Evolutionary conservation across 2,797 vertebrate species (phyloP).

Genomic region (Chaenodraco wilsoni): DNA sequence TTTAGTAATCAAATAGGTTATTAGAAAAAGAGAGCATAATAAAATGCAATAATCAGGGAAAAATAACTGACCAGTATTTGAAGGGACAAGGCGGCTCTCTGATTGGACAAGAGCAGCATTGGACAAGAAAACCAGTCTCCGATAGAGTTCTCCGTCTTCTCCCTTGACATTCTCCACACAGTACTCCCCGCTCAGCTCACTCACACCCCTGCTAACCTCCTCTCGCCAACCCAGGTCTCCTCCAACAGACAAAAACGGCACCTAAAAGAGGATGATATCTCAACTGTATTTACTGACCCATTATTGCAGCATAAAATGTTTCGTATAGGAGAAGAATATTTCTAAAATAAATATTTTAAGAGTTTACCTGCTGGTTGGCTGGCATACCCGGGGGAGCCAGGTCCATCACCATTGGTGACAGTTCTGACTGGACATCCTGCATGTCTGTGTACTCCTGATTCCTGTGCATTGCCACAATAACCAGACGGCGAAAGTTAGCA

Average conservation of each 20-base stretch:
- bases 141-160: conserved; percentile 87
- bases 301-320: background rate
- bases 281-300: background rate
- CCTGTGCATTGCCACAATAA: conserved; percentile 92
- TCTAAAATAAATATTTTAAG: background rate
- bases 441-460: conserved; percentile 92
- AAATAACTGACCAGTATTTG: conserved; percentile 57
- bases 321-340: background rate
- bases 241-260: conserved; percentile 94
- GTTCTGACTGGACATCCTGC: conserved; percentile 92
- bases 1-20: too few relatives aligned
- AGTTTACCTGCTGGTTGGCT: conserved; percentile 89
- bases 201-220: conserved; percentile 84
- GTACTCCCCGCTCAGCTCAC: conserved; percentile 90
- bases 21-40: background rate
- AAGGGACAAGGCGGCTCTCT: conserved; percentile 86
- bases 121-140: conserved; percentile 91
- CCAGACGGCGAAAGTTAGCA: conserved; percentile 89
- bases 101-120: conserved; percentile 94
- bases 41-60: background rate
- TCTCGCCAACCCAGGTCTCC: conserved; percentile 92
- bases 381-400: conserved; percentile 91
- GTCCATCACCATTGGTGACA: conserved; percentile 95
- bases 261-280: conserved; percentile 74
- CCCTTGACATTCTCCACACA: conserved; percentile 94